Evolutionary conservation across 1,140 invertebrate species (phyloP).

Genomic region (Ips nitidus): DNA sequence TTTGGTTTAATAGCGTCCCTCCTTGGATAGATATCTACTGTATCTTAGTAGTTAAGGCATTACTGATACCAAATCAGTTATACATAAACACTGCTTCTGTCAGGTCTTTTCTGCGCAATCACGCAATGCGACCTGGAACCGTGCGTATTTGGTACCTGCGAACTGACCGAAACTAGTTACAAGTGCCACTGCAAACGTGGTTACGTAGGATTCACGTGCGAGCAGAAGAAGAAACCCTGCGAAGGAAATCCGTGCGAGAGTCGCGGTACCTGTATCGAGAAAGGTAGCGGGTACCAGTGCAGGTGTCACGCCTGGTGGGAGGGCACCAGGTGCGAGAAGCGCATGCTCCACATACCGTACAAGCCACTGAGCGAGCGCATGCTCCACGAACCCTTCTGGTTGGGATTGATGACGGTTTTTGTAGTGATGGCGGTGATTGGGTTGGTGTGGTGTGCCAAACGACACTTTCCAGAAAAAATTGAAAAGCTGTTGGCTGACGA

Average conservation of each 20-base stretch:
- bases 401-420: constrained; percentile 77
- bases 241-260: constrained; percentile 69
- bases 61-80: too few species aligned
- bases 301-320: constrained; percentile 67
- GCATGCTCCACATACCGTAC: constrained; percentile 66
- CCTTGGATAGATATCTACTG: too few species aligned
- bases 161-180: constrained; percentile 58
- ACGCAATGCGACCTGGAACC: constrained; percentile 71
- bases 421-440: constrained; percentile 73
- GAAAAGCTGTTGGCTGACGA: constrained; percentile 80
- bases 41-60: too few species aligned
- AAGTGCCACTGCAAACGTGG: constrained; percentile 64
- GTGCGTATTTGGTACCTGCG: constrained; percentile 70
- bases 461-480: constrained; percentile 80
- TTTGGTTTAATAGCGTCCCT: too few species aligned
- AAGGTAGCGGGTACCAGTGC: constrained; percentile 64
- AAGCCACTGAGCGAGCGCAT: constrained; percentile 71
- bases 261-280: constrained; percentile 66
- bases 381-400: constrained; percentile 81
- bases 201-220: constrained; percentile 66
- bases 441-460: constrained; percentile 75
- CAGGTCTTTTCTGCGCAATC: constrained; percentile 68
- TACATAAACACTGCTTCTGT: neutral
- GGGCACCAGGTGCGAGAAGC: constrained; percentile 59
- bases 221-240: constrained; percentile 66